These are phyloP conservation scores for Boloria euphrosyne DNA, from an alignment of 2,888 invertebrate species.

Conservation along the genomic window DNA sequence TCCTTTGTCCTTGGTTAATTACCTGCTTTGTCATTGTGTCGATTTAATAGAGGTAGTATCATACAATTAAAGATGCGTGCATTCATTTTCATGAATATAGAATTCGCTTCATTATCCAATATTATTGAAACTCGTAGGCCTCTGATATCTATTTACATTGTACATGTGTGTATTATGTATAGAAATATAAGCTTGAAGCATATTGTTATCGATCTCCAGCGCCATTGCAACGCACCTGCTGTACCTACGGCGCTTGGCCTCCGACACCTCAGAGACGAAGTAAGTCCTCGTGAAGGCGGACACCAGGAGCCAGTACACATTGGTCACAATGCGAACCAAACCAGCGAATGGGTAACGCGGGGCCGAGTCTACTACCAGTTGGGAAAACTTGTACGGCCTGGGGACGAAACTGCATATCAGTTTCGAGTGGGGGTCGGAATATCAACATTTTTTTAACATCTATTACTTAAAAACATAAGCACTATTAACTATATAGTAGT, in stretches of 20 bases:
- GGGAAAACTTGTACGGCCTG: constrained; percentile 72
- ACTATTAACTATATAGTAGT: no score
- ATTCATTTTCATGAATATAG: no score
- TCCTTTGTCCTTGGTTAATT: no score
- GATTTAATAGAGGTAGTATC: no score
- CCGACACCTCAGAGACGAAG: constrained; percentile 47
- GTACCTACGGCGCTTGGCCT: constrained; percentile 54
- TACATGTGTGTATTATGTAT: no score
- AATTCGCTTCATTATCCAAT: no score
- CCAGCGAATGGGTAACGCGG: constrained; percentile 53
- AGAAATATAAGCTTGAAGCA: constrained; percentile 14
- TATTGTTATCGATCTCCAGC: constrained; percentile 23
- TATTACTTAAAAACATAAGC: no score
- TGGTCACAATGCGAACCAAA: constrained; percentile 69
- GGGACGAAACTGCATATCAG: constrained; percentile 49
- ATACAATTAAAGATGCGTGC: no score
- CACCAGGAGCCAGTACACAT: constrained; percentile 56
- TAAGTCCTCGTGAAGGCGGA: constrained; percentile 50
- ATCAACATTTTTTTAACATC: no score
- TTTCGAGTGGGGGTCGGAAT: background rate
- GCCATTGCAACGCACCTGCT: constrained; percentile 55
- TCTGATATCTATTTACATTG: background rate
- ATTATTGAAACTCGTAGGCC: background rate
- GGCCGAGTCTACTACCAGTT: constrained; percentile 60
- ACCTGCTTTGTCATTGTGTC: no score